phyloP scores from a whole-genome alignment of 2,113 vertebrate species.

The Oncorhynchus nerka region DNA sequence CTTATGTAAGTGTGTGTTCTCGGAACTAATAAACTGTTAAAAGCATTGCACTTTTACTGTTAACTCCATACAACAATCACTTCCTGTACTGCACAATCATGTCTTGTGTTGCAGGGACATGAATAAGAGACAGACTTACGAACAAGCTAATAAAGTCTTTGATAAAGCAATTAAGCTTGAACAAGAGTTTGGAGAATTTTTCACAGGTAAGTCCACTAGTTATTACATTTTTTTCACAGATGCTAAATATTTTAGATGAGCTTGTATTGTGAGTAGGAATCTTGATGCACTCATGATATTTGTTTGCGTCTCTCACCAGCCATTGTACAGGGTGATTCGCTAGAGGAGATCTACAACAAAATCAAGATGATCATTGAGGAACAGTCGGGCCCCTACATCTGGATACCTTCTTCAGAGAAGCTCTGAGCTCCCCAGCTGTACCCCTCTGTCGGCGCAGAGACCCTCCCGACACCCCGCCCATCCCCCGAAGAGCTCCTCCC shows the following conservation, averaged over 20 bases:
- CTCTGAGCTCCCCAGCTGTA: conserved; percentile 85
- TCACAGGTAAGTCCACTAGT: conserved; percentile 84
- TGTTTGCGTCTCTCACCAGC: conserved; percentile 69
- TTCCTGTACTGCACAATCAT: background rate
- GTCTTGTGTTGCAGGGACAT: conserved; percentile 85
- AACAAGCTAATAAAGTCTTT: conserved; percentile 97
- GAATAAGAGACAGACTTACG: conserved; percentile 97
- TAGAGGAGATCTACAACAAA: conserved; percentile 99
- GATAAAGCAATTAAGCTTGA: conserved; percentile 98
- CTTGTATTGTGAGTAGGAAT: background rate
- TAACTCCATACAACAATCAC: background rate
- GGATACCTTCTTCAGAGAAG: conserved; percentile 97
- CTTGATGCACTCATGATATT: background rate
- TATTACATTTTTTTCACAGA: background rate
- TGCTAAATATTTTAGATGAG: background rate
- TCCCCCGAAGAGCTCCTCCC: conserved; percentile 74
- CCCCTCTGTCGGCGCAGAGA: conserved; percentile 40
- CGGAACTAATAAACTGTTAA: background rate
- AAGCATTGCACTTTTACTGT: background rate
- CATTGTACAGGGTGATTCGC: conserved; percentile 98
- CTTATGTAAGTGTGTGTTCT: conserved; percentile 86
- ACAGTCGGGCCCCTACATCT: conserved; percentile 99
- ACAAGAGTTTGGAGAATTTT: conserved; percentile 98
- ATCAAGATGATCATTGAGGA: conserved; percentile 99
- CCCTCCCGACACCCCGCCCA: conserved; percentile 74